Conservation (phyloP, 2,888 invertebrate genomes). For the Tromatobia lineatoria region DNA sequence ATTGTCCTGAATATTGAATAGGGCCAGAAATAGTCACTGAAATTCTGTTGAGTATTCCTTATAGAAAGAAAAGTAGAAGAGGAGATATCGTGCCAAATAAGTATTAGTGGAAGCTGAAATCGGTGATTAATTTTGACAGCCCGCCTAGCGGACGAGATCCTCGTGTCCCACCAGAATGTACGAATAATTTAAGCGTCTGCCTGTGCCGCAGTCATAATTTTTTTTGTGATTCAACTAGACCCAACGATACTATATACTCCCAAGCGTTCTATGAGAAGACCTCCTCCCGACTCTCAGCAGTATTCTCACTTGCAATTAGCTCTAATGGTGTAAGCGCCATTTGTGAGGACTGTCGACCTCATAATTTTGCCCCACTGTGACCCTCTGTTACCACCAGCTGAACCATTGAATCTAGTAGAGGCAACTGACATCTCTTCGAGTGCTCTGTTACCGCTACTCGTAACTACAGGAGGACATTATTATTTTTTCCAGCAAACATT, state of each 20-base stretch:
- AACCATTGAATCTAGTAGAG: not conserved
- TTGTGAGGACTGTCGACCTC: slow-evolving; percentile 38
- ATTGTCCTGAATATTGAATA: slow-evolving; percentile 43
- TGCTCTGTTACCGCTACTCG: not conserved
- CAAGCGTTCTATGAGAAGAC: slow-evolving; percentile 9
- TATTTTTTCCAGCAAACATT: slow-evolving; percentile 35
- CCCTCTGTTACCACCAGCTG: not conserved
- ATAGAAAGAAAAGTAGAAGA: slow-evolving; percentile 19
- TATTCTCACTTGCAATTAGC: slow-evolving; percentile 48
- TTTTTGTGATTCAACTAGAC: not conserved
- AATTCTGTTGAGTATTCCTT: slow-evolving; percentile 27
- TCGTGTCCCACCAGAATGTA: slow-evolving; percentile 22
- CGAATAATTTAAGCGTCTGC: slow-evolving; percentile 23
- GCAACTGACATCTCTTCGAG: slow-evolving; percentile 23
- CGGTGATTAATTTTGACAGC: slow-evolving; percentile 53
- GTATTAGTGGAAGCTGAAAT: slow-evolving; percentile 50
- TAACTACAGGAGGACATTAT: slow-evolving; percentile 38
- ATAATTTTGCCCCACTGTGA: slow-evolving; percentile 16
- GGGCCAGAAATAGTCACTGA: slow-evolving; percentile 33
- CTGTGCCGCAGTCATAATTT: slow-evolving; percentile 38
- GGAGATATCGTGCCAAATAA: slow-evolving; percentile 54
- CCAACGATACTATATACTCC: not conserved
- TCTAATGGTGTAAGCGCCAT: slow-evolving; percentile 43
- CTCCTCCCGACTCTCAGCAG: not conserved
- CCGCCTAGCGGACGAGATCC: not conserved